Base-by-base conservation (phyloP, 2,797 vertebrate species). In the Enteromius mattozi region DNA sequence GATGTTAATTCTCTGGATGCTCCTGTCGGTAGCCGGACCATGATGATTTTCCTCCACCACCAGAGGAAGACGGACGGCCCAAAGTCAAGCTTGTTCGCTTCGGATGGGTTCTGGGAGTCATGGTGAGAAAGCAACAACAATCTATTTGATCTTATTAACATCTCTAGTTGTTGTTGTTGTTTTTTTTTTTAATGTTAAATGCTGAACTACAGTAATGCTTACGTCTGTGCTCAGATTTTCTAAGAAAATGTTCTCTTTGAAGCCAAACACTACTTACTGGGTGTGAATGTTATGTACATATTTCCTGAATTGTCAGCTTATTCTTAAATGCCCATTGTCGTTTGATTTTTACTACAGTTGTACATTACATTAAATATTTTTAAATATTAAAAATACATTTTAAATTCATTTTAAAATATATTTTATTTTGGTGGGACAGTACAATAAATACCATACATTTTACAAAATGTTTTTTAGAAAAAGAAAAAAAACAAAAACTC, bases 101-200 rank as follows among this genome's bases (percentile, higher is more conserved):
- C 83, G 93, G 93, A 75, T 95, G 95, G 93, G 56, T 96, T 47
- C 90, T 87, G 0, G 95, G 94, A 27, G 93, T 96, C 70, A 94
- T 93, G 94, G 94, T 95, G 86, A 92, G 90, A 47, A 47, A 65
- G 3, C 3, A n/a, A 1, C 2, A 40, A 76, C 16, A 1, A 0
- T 37, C 2, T 21, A 12, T 33, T 3, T 37, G 19, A 56, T 16
- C 10, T 8, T 30, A 21, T 51, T 33, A 21, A 6, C 24, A 4
- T 74, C 4, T 3, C 45, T 19, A 74, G 13, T 3, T 16, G 16
- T 49, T 49, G 33, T 35, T 35, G 33, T 35, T n/a, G n/a, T n/a
- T n/a, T n/a, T 35, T 35, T 35, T 35, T 35, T 35, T n/a, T n/a
- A n/a, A 24, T 1, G 0, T 24, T 45, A 45, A 45, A 42, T 42